Conservation (phyloP, 92 coral and sea anemone species). For the Epizoanthus illoricatus region DNA sequence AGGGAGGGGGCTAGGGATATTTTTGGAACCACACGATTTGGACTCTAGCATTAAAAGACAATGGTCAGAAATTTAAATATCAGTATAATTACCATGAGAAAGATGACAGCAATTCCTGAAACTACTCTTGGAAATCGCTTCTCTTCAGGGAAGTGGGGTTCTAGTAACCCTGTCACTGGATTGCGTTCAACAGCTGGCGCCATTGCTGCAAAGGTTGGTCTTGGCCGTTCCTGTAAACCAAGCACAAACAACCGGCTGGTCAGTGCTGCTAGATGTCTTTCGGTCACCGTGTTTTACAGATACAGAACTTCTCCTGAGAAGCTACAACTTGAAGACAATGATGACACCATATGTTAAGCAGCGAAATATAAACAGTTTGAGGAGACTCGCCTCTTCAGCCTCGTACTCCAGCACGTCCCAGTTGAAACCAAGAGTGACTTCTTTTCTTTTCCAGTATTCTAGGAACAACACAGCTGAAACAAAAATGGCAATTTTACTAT, state of each 20-base stretch:
- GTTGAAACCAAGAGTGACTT: slow-evolving; percentile 90
- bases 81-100: slow-evolving; percentile 71
- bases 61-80: too few relatives aligned
- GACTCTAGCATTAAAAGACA: too few relatives aligned
- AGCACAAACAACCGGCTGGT: not conserved
- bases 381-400: slow-evolving; percentile 76
- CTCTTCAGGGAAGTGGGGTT: slow-evolving; percentile 91
- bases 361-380: too few relatives aligned
- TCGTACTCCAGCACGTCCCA: slow-evolving; percentile 99
- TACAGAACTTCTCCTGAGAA: too few relatives aligned
- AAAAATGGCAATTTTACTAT: not conserved
- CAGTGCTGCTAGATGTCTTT: too few relatives aligned
- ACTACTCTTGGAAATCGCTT: slow-evolving; percentile 83
- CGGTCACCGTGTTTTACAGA: too few relatives aligned
- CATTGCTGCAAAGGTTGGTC: slow-evolving; percentile 96
- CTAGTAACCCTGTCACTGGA: slow-evolving; percentile 92
- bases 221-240: slow-evolving; percentile 82
- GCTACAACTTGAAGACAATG: too few relatives aligned
- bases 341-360: too few relatives aligned
- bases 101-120: slow-evolving; percentile 90
- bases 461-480: slow-evolving; percentile 86
- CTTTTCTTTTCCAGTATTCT: slow-evolving; percentile 98
- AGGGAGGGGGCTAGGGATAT: too few relatives aligned
- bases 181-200: slow-evolving; percentile 97
- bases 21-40: too few relatives aligned